Evolutionary conservation across 2,797 vertebrate genomes (phyloP), one percentile per base, ranked within the genome.

Genomic region (Schizopygopsis pylzovi): DNA sequence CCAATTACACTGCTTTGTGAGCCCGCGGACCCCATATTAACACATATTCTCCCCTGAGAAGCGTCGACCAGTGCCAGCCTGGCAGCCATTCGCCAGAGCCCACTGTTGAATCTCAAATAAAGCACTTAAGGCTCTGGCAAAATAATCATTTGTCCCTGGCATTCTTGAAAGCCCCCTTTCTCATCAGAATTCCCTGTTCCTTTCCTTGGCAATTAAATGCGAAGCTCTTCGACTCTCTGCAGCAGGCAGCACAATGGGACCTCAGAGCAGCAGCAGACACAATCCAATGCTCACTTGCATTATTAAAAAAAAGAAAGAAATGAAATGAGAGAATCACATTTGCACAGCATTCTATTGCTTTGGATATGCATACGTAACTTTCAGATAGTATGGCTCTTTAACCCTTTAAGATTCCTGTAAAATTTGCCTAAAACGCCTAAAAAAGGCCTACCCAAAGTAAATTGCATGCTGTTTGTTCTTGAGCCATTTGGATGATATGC

Each of bases 71-170:
- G 80, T 92, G 93, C 93, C 93, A 95, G 93, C 86, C 93, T 93
- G 92, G 93, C 94, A 94, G 92, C 86, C 90, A 75, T 73, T 89
- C 72, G 80, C 86, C 86, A 92, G 89, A 91, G 91, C 87, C 92
- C 91, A 91, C 91, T 92, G 93, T 93, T 94, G 94, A 93, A 94
- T 95, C 93, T 93, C 92, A 95, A 95, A 93, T 88, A 94, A 92
- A 93, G 91, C 93, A 95, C 94, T 93, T 94, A 92, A 94, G 89
- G 92, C 90, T 86, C 92, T 88, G 90, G 92, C 92, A 92, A 90
- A 87, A 84, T 85, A 84, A 73, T 90, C 88, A 81, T 39, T 90
- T 92, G 93, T 91, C 89, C 92, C 92, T 80, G 91, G 91, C 91
- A 91, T 90, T 93, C 91, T 93, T 91, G 86, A 93, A 90, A 85